Evolutionary conservation across 2,113 vertebrate genomes (phyloP).

Genomic region (Tetrax tetrax): DNA sequence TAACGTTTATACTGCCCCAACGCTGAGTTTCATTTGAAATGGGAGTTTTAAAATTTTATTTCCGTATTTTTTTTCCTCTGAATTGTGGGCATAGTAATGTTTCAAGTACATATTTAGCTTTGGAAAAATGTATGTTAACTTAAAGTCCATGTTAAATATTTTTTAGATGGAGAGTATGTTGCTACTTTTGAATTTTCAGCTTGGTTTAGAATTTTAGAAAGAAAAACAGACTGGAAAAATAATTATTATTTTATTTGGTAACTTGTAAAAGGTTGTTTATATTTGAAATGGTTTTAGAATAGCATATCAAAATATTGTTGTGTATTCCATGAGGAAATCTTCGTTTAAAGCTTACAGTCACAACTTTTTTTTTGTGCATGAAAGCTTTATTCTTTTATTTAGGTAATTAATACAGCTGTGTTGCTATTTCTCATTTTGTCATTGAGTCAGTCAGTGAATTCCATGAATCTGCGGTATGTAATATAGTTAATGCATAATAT

Average conservation of each 20-base stretch:
- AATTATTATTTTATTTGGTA: background rate
- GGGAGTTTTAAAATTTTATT: background rate
- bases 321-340: background rate
- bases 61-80: background rate
- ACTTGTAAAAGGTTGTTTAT: background rate
- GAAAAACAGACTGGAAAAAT: background rate
- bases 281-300: background rate
- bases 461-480: conserved; percentile 46
- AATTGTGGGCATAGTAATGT: background rate
- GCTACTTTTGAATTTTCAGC: background rate
- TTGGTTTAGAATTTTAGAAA: background rate
- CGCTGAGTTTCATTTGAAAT: background rate
- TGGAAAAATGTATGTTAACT: background rate
- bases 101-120: background rate
- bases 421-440: conserved; percentile 36
- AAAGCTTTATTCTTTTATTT: background rate
- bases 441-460: conserved; percentile 24
- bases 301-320: background rate
- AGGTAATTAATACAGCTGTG: background rate
- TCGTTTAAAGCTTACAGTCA: background rate
- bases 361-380: background rate
- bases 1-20: background rate
- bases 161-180: background rate
- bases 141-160: background rate
- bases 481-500: conserved; percentile 62